phyloP scores from a whole-genome alignment of 1,140 invertebrate species.

The Drosophila eugracilis region DNA sequence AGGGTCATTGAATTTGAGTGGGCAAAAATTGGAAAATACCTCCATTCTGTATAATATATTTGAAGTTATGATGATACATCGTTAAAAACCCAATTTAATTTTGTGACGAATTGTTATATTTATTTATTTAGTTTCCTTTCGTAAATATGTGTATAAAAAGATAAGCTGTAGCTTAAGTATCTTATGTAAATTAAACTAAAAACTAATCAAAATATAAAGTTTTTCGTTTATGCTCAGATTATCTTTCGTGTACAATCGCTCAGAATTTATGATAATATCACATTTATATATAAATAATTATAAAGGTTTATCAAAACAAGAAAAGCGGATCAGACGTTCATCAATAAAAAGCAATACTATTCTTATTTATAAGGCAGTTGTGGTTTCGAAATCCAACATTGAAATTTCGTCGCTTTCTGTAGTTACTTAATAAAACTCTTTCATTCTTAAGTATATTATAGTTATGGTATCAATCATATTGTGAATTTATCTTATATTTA shows the following conservation, averaged over 20 bases:
- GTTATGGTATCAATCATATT: too few relatives aligned
- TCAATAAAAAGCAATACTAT: constrained; percentile 59
- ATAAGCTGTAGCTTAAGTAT: constrained; percentile 23
- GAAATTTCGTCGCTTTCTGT: constrained; percentile 27
- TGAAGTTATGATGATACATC: too few relatives aligned
- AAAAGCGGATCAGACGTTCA: constrained; percentile 24
- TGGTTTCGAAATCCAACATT: constrained; percentile 45
- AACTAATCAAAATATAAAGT: constrained; percentile 20
- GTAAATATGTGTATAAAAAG: constrained; percentile 30
- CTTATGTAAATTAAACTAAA: constrained; percentile 35
- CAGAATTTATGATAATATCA: constrained; percentile 78
- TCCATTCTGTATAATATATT: neutral
- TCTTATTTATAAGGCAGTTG: constrained; percentile 76
- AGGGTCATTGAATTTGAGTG: neutral
- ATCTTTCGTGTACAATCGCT: constrained; percentile 35
- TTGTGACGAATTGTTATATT: constrained; percentile 16
- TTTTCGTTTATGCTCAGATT: constrained; percentile 9
- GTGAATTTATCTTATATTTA: constrained; percentile 17
- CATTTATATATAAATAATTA: constrained; percentile 77
- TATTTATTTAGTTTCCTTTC: constrained; percentile 19
- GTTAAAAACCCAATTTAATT: neutral
- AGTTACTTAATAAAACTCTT: constrained; percentile 11
- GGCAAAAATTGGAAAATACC: neutral
- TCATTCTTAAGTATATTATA: constrained; percentile 12
- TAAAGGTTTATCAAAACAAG: constrained; percentile 33